Base-by-base conservation (phyloP, 2,888 invertebrate genomes). In the Linnaemya tessellans region DNA sequence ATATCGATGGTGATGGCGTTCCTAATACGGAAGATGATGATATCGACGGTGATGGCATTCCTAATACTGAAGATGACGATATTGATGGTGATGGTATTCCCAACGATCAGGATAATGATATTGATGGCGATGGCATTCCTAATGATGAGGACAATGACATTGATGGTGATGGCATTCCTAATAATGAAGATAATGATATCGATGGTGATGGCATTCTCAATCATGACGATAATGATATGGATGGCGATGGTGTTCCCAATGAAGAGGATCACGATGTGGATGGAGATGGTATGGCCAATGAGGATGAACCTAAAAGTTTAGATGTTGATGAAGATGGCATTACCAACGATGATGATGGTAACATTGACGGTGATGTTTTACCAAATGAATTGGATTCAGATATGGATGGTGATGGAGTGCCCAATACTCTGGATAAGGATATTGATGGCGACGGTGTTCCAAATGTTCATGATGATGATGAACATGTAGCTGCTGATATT, bases 401-500 rank as follows among this genome's bases (percentile, higher is more conserved):
- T 87, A 89, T 89, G 83, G 88, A 88, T 71, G 88, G 88, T 7
- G 88, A 89, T 80, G 89, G 85, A 54, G 80, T 88, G 25, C 87
- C 87, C 2, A 88, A 88, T 35, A 87, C 84, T 43, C 75, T 54
- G 20, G 87, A 86, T 35, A 79, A 86, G 8, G 84, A 84, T 56
- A 88, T 91, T 71, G 93, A 93, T 87, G 92, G 92, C 89, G 94
- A 93, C 86, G 93, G 93, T 25, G 88, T 89, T 65, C 94, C 94
- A 38, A 94, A 94, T 91, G 87, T 88, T 35, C 90, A 89, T 38
- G 88, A 88, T 22, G 89, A 90, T 75, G 90, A 90, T 70, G 89
- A 89, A 43, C 84, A 87, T n/a, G 87, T 87, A 43, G 87, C 87
- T 7, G 78, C 83, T 11, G 87, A 87, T 35, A 87, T 87, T 54